Evolutionary conservation across 2,888 invertebrate genomes (phyloP), one percentile per base, ranked within the genome.

Genomic region (Sinopyrophorus schimmeli): DNA sequence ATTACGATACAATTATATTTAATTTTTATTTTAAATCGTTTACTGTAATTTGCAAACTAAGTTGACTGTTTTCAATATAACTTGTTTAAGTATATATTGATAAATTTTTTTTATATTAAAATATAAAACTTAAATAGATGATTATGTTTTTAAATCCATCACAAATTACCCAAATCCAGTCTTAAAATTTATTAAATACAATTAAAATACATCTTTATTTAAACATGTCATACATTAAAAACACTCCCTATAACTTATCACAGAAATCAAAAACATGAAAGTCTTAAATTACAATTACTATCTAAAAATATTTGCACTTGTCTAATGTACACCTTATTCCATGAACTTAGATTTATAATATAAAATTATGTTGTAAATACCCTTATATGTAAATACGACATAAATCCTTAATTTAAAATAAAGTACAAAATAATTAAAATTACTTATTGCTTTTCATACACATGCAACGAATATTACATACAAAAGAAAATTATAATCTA

Each of bases 381-480:
- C 9, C 17, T 17, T 21, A 35, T 4, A 35, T 23, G 14, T 35
- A 38, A 6, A 23, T 23, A 14, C 4, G 21, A 37, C 10, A 26
- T n/a, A 11, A 27, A 27, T 6, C 3, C 7, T 27, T 27, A 27
- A 3, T n/a, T n/a, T 30, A 30, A 27, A 30, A 30, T 18, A 30
- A 38, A 27, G 27, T 41, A 24, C 23, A 48, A 35, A 37, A 48
- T 28, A 35, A 6, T 18, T 48, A 48, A 14, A 42, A 42, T 38
- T 42, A 37, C 41, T 42, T 42, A 49, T 49, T 49, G 42, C 48
- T 31, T 24, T 28, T 26, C 20, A 42, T 42, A 49, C 48, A 49
- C 48, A 32, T 9, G 20, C 18, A 30, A 18, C 16, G 10, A 42
- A 32, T 30, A 46, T 14, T 24, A 41, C 12, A 31, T 17, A 16